Conservation (phyloP, 2,113 vertebrate genomes). For the Pelusios castaneus region DNA sequence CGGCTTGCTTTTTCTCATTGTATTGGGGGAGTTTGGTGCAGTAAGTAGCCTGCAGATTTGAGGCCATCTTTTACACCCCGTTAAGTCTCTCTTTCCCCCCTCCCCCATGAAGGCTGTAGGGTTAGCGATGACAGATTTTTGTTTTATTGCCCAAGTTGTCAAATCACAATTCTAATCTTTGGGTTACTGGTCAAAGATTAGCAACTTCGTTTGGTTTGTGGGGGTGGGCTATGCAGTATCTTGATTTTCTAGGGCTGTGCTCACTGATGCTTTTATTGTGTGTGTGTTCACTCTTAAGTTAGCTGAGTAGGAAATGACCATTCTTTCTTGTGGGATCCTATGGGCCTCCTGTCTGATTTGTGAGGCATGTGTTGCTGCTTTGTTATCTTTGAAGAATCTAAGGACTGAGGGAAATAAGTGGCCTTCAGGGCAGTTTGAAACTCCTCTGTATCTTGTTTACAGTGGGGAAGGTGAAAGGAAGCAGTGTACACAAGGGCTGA, state of each 20-base stretch:
- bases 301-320: not conserved
- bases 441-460: not conserved
- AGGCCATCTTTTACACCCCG: not conserved
- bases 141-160: accelerated
- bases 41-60: not conserved
- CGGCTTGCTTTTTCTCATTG: not conserved
- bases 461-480: not conserved
- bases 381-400: accelerated
- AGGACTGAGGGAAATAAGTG: not conserved
- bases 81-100: not conserved
- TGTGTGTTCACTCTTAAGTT: not conserved
- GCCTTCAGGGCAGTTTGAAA: not conserved
- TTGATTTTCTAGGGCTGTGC: not conserved
- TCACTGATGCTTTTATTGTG: not conserved
- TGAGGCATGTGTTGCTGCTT: not conserved
- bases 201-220: accelerated
- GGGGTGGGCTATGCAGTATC: not conserved
- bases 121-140: not conserved
- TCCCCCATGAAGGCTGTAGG: not conserved
- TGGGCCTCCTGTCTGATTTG: not conserved
- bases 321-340: not conserved
- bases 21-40: not conserved
- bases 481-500: not conserved
- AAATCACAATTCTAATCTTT: not conserved
- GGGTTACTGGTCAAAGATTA: not conserved